Base-by-base conservation (phyloP, 2,113 vertebrate genomes). In the Hyperoodon ampullatus region DNA sequence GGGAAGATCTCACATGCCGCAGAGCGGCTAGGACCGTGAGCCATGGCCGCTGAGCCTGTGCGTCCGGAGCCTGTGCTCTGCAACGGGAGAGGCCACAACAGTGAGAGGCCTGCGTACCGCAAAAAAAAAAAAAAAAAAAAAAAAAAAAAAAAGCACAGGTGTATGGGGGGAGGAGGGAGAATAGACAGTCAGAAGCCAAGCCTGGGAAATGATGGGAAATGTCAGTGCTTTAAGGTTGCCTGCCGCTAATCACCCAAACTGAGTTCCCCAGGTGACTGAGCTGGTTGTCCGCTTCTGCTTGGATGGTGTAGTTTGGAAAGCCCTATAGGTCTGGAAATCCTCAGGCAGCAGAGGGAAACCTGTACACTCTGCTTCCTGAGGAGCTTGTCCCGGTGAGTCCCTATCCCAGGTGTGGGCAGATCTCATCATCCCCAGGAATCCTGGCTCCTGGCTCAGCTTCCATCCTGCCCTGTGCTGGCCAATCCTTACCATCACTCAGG, bases 201-300 rank as follows among this genome's bases (percentile, higher is more conserved):
- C 28, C 72, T 83, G 47, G 44, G 50, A 21, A 66, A 44, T 2
- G 23, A 24, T 10, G 28, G 61, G 3, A 28, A n/a, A 33, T 10
- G 1, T 1, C 8, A 14, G 55, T 42, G 44, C 28, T 33, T 19
- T 23, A 23, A 47, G 12, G 14, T 35, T 21, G 30, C 66, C 71
- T 13, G 26, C 10, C 39, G 44, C 1, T 0, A 50, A 26, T 13
- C 66, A 39, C 50, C 18, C 1, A 15, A 16, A 14, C 21, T 2
- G 4, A 21, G 2, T 13, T 63, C 58, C 63, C 21, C 14, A 0
- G n/a, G 14, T 63, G 42, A 8, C 21, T 13, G 7, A 2, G 5
- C 13, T n/a, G 26, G 53, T 61, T 9, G 4, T 30, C 4, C 10
- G 3, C 26, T 68, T 61, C 28, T 74, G n/a, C 80, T n/a, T 1